A percentile compares a stretch with the other conserved stretches of the same genome.
These are phyloP conservation scores for Belonocnema kinseyi DNA, from an alignment of 1,140 invertebrate species.

Conservation along the genomic window DNA sequence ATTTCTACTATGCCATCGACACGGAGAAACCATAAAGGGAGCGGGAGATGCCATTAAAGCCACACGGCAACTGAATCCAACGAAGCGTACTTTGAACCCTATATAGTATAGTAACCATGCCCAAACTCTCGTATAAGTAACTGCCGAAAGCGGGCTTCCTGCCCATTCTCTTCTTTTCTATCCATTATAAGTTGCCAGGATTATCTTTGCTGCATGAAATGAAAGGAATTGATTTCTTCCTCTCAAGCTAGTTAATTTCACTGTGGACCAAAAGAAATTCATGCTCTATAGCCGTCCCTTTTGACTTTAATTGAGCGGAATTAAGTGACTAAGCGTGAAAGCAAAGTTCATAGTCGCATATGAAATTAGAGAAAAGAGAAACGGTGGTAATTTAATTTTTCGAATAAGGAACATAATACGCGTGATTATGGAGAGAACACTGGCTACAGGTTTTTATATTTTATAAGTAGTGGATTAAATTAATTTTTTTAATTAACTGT, in stretches of 20 bases:
- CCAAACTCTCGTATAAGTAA: slow-evolving; percentile 48
- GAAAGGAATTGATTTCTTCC: slow-evolving; percentile 6
- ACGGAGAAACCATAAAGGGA: slow-evolving; percentile 44
- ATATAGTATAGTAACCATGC: slow-evolving; percentile 32
- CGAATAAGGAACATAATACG: neutral
- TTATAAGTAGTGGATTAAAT: neutral
- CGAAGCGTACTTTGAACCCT: slow-evolving; percentile 49
- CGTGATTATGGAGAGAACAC: neutral
- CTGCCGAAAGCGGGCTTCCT: slow-evolving; percentile 27
- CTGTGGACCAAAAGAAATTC: slow-evolving; percentile 29
- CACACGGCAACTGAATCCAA: slow-evolving; percentile 55
- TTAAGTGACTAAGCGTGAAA: neutral
- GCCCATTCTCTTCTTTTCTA: slow-evolving; percentile 9
- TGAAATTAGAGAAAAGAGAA: slow-evolving; percentile 12
- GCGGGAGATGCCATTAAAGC: slow-evolving; percentile 48
- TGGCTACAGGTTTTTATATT: neutral
- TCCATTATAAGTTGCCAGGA: slow-evolving; percentile 4
- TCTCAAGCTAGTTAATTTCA: neutral
- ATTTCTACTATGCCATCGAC: slow-evolving; percentile 34
- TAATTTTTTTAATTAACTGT: neutral
- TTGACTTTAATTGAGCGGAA: slow-evolving; percentile 36
- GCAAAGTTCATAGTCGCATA: neutral
- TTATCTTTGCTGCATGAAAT: slow-evolving; percentile 2
- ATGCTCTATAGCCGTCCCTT: neutral
- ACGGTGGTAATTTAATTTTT: neutral